Evolutionary conservation across 2,797 vertebrate species (phyloP).

Genomic region (Chloroceryle amazona): DNA sequence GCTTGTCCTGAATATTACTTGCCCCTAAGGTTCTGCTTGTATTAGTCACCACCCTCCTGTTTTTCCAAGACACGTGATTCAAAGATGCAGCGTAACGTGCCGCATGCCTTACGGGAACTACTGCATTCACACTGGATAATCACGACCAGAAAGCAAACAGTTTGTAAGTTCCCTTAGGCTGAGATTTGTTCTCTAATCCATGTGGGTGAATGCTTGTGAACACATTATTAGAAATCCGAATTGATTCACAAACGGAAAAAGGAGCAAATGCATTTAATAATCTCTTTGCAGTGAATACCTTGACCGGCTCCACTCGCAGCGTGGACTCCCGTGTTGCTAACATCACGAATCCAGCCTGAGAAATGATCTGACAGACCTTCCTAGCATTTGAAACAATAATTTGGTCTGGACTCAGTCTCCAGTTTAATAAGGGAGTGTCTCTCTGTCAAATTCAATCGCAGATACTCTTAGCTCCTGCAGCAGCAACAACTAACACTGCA

Average conservation of each 20-base stretch:
- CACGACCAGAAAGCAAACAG: neutral
- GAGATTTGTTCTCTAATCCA: neutral
- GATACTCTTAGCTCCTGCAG: neutral
- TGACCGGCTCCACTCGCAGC: neutral
- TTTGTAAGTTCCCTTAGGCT: slow-evolving; percentile 4
- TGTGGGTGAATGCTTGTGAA: slow-evolving; percentile 10
- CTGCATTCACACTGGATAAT: neutral
- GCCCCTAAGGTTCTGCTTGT: neutral
- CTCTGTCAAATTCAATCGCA: slow-evolving; percentile 6
- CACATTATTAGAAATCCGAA: slow-evolving; percentile 29
- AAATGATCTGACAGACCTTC: slow-evolving; percentile 12
- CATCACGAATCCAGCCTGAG: neutral
- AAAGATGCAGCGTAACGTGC: slow-evolving; percentile 1
- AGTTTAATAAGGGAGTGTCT: neutral
- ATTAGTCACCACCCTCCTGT: neutral
- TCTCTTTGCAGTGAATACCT: neutral
- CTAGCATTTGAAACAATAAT: neutral
- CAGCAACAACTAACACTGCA: neutral
- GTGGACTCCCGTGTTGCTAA: neutral
- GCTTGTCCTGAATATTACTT: neutral
- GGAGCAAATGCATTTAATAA: neutral
- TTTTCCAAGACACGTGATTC: neutral
- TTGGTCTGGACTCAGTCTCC: neutral
- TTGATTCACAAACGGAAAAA: slow-evolving; percentile 35
- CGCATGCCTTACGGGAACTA: neutral